phyloP scores from a whole-genome alignment of 1,140 invertebrate species.

The Chymomyza costata region DNA sequence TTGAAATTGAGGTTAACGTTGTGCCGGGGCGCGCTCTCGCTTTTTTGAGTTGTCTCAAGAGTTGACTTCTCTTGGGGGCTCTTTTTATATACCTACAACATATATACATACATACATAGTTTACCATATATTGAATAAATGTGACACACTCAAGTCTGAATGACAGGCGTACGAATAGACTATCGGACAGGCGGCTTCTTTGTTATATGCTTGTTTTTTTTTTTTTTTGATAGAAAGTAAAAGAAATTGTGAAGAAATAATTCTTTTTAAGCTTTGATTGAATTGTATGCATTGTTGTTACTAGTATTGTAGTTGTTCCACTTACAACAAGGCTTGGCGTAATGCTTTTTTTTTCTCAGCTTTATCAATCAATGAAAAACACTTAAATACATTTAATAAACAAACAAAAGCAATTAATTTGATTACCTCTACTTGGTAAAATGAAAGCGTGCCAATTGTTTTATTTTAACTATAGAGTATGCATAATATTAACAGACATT shows the following conservation, averaged over 20 bases:
- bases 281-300: too few relatives aligned
- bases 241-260: slow-evolving; percentile 73
- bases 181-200: slow-evolving; percentile 24
- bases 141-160: slow-evolving; percentile 61
- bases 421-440: slow-evolving; percentile 30
- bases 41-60: slow-evolving; percentile 64
- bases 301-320: slow-evolving; percentile 48
- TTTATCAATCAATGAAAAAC: slow-evolving; percentile 53
- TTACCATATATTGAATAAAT: slow-evolving; percentile 72
- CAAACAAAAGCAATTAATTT: slow-evolving; percentile 42
- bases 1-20: slow-evolving; percentile 67
- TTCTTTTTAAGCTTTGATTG: too few relatives aligned
- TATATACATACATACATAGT: too few relatives aligned
- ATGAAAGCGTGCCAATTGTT: slow-evolving; percentile 56
- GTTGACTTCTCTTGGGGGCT: too few relatives aligned
- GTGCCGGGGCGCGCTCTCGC: slow-evolving; percentile 54
- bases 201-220: too few relatives aligned
- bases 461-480: too few relatives aligned
- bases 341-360: slow-evolving; percentile 27
- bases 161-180: slow-evolving; percentile 30
- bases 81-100: too few relatives aligned
- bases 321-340: slow-evolving; percentile 37
- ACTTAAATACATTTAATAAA: slow-evolving; percentile 43
- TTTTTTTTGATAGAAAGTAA: slow-evolving; percentile 70
- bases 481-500: too few relatives aligned